Evolutionary conservation across 2,113 vertebrate genomes (phyloP).

Genomic region (Tapirus terrestris): DNA sequence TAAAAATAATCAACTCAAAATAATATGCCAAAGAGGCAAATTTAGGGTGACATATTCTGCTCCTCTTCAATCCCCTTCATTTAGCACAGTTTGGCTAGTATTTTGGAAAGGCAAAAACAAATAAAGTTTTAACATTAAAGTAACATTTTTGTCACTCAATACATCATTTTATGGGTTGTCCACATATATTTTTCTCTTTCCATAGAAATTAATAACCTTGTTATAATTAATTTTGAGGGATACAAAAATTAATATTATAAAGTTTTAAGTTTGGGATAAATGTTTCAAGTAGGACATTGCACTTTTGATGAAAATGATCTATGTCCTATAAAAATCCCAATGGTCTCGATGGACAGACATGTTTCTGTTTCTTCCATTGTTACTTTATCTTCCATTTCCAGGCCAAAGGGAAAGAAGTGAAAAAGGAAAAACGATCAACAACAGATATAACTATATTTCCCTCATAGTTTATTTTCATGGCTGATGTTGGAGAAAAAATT

Average conservation of each 20-base stretch:
- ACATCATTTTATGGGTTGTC: neutral
- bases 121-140: neutral
- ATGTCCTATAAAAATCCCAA: neutral
- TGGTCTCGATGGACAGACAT: neutral
- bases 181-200: conserved; percentile 40
- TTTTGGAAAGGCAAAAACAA: neutral
- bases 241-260: conserved; percentile 7
- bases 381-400: neutral
- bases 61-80: neutral
- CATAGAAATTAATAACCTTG: neutral
- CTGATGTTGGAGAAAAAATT: neutral
- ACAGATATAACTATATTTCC: neutral
- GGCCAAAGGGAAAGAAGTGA: neutral
- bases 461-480: conserved; percentile 40
- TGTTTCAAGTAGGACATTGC: neutral
- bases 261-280: neutral
- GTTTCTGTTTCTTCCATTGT: neutral
- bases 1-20: neutral
- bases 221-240: neutral
- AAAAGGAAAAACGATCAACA: neutral
- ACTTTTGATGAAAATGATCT: neutral
- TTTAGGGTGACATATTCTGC: neutral
- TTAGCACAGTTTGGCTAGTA: neutral
- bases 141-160: conserved; percentile 44
- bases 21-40: neutral